These are phyloP conservation scores for Saccostrea echinata DNA, from an alignment of 1,140 invertebrate genomes.

Conservation along the genomic window DNA sequence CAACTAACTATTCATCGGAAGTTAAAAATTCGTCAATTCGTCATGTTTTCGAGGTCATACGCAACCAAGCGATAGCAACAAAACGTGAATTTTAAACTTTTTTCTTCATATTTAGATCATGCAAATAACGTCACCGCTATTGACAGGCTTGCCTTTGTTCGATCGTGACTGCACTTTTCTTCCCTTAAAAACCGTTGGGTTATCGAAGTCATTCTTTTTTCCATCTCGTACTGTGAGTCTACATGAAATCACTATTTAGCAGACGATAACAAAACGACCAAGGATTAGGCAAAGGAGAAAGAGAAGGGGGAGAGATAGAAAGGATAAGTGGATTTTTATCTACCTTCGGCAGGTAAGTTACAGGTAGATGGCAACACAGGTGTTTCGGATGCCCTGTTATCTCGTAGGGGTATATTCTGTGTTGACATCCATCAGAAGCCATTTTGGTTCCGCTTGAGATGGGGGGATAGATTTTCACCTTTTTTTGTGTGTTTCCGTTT, in stretches of 20 bases:
- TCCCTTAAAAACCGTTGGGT: too few species aligned
- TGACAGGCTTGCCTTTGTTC: neutral
- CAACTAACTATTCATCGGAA: too few species aligned
- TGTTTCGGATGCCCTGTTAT: conserved; percentile 21
- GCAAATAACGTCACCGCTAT: neutral
- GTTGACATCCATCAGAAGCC: conserved; percentile 20
- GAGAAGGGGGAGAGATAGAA: neutral
- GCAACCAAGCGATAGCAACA: too few species aligned
- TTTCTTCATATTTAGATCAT: neutral
- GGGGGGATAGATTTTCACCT: conserved; percentile 6
- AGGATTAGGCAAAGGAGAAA: neutral
- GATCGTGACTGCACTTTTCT: neutral
- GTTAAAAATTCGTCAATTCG: too few species aligned
- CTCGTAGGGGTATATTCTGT: neutral
- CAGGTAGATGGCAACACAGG: conserved; percentile 35
- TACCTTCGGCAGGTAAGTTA: conserved; percentile 21
- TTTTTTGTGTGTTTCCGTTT: neutral
- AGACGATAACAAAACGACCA: neutral
- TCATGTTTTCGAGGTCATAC: neutral
- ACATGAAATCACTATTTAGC: neutral
- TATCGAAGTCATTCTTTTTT: neutral
- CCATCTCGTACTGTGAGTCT: neutral
- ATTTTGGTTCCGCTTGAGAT: conserved; percentile 28
- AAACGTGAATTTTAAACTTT: too few species aligned
- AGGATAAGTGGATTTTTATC: neutral